A percentile compares a stretch with the other conserved stretches of the same genome.
These are phyloP conservation scores for Archips xylosteana DNA, from an alignment of 2,888 invertebrate genomes.

Conservation along the genomic window DNA sequence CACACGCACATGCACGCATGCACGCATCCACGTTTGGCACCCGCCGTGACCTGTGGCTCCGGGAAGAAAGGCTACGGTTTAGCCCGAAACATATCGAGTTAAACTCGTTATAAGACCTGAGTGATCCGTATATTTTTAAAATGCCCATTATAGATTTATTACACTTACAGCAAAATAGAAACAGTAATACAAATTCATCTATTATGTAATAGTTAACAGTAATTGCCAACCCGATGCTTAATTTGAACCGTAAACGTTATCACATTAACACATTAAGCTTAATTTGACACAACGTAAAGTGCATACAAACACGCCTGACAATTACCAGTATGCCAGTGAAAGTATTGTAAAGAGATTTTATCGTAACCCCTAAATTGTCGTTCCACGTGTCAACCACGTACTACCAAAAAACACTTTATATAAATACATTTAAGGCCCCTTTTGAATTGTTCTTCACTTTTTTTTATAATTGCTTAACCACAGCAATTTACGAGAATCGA, in stretches of 20 bases:
- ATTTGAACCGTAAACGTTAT: conserved; percentile 32
- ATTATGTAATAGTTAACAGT: conserved; percentile 5
- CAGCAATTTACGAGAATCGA: conserved; percentile 68
- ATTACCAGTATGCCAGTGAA: conserved; percentile 57
- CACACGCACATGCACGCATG: no score
- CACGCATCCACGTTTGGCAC: no score
- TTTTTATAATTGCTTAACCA: conserved; percentile 50
- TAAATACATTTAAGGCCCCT: conserved; percentile 12
- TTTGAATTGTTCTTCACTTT: conserved; percentile 15
- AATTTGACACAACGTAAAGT: conserved; percentile 58
- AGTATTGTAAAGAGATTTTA: conserved; percentile 60
- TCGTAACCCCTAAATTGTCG: conserved; percentile 46
- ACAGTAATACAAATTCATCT: no score
- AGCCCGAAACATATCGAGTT: no score
- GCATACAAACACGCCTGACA: conserved; percentile 55
- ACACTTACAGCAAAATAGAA: no score
- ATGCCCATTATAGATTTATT: no score
- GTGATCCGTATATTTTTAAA: no score
- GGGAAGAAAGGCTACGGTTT: no score
- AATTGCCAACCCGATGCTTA: conserved; percentile 19
- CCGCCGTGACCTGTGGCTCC: no score
- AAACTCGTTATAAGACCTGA: no score
- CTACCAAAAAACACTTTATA: neutral
- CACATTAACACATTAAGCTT: conserved; percentile 52
- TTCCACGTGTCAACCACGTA: conserved; percentile 3